Base-by-base conservation (phyloP, 2,113 vertebrate species). In the Laticauda laticaudata region DNA sequence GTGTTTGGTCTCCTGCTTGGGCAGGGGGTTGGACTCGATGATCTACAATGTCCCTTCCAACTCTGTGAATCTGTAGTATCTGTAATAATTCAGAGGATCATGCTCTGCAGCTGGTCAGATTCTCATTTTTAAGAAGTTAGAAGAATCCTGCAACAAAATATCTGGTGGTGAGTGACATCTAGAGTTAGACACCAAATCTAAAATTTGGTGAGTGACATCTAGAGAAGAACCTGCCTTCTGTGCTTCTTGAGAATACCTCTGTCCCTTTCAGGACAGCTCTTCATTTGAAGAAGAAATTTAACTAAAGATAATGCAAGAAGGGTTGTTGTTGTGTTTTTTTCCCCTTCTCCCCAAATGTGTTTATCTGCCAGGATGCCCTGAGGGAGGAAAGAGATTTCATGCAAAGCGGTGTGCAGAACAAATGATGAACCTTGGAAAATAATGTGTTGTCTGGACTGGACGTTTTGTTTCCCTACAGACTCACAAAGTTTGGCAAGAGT, bases 381-480 rank as follows among this genome's bases (percentile, higher is more conserved):
- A 86, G 34, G 57, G 55, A n/a, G 57, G 34, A 87, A 21, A 85
- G 12, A 45, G 24, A 45, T 29, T 57, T 57, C 81, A 48, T 48
- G 56, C 45, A 54, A 24, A 64, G 7, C 26, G 48, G 3, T 64
- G 91, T 3, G 43, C 23, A 18, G 34, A 92, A 59, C 86, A 61
- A 45, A n/a, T 20, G 18, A 20, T 39, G 91, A 87, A 81, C 75
- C 43, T 21, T 34, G 29, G 20, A 64, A 64, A 87, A 53, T 23
- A 87, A 87, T 92, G 86, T 87, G 87, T 53, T 87, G 91, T 86
- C 86, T 61, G 29, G 18, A 87, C 85, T 87, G 57, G 91, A 14
- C 3, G 34, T 24, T 87, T 29, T 92, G 86, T 88, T 87, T 92
- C 86, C 91, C 45, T 88, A 88, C 57, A 54, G 91, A 54, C 43